Evolutionary conservation across 37 sponge, comb jelly and placozoan genomes (phyloP).

Genomic region (Chondrilla cf. caribensis): DNA sequence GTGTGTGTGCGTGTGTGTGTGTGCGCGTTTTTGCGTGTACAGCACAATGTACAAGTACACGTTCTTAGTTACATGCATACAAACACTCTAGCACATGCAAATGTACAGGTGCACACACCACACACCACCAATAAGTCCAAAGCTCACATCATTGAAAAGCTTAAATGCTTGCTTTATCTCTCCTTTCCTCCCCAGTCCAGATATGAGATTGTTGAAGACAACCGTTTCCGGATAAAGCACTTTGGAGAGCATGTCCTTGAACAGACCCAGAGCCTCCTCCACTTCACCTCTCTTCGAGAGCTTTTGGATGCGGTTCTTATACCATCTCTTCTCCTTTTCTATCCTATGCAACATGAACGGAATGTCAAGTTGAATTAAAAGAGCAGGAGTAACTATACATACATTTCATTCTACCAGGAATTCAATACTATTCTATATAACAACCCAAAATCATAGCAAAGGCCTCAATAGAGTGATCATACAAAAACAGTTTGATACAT

Average conservation of each 20-base stretch:
- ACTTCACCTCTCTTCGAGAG: constrained; percentile 15
- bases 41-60: too few species aligned
- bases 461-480: too few species aligned
- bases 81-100: not conserved
- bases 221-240: constrained; percentile 27
- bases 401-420: too few species aligned
- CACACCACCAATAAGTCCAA: constrained; percentile 56
- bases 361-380: too few species aligned
- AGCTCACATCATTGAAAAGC: constrained; percentile 65
- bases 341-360: not conserved
- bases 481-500: too few species aligned
- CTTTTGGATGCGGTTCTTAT: constrained; percentile 9
- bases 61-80: too few species aligned
- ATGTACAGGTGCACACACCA: not conserved
- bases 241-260: constrained; percentile 44
- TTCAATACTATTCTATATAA: too few species aligned
- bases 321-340: constrained; percentile 20
- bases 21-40: too few species aligned
- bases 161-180: constrained; percentile 49
- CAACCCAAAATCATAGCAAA: too few species aligned
- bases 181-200: constrained; percentile 34
- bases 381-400: too few species aligned
- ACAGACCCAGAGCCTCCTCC: constrained; percentile 45
- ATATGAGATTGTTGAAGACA: constrained; percentile 54
- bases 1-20: too few species aligned